Conservation (phyloP, 2,888 invertebrate genomes). For the Mimachlamys varia region DNA sequence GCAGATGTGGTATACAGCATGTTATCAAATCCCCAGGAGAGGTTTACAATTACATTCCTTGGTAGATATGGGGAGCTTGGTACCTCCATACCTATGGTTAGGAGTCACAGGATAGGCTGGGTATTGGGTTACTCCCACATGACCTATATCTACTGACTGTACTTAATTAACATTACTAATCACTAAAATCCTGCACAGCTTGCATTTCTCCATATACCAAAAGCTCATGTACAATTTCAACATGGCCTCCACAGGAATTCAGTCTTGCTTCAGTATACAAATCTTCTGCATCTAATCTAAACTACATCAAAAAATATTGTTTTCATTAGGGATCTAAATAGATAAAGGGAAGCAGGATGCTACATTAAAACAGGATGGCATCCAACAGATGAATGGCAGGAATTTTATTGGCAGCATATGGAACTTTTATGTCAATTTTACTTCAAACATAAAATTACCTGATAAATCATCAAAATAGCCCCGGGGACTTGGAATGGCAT, state of each 20-base stretch:
- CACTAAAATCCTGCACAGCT: conserved; percentile 31
- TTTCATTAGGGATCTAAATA: conserved; percentile 25
- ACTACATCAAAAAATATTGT: conserved; percentile 25
- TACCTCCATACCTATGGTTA: not conserved
- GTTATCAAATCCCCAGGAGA: conserved; percentile 2
- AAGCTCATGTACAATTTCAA: not conserved
- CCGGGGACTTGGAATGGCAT: conserved; percentile 64
- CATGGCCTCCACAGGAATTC: not conserved
- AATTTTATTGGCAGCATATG: conserved; percentile 1
- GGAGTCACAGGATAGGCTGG: not conserved
- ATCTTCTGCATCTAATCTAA: conserved; percentile 2
- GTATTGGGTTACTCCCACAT: not conserved
- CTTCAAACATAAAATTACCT: conserved; percentile 51
- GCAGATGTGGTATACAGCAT: conserved; percentile 26
- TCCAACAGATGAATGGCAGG: not conserved
- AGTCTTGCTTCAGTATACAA: not conserved
- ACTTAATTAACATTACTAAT: conserved; percentile 33
- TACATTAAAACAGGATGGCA: conserved; percentile 8
- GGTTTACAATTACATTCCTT: conserved; percentile 27
- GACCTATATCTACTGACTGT: not conserved
- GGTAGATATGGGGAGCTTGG: conserved; percentile 6
- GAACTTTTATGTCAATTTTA: conserved; percentile 16
- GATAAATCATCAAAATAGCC: conserved; percentile 59
- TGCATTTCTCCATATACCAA: not conserved
- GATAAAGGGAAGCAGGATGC: not conserved